phyloP scores from a whole-genome alignment of 1,140 invertebrate species.

The Asobara japonica region DNA sequence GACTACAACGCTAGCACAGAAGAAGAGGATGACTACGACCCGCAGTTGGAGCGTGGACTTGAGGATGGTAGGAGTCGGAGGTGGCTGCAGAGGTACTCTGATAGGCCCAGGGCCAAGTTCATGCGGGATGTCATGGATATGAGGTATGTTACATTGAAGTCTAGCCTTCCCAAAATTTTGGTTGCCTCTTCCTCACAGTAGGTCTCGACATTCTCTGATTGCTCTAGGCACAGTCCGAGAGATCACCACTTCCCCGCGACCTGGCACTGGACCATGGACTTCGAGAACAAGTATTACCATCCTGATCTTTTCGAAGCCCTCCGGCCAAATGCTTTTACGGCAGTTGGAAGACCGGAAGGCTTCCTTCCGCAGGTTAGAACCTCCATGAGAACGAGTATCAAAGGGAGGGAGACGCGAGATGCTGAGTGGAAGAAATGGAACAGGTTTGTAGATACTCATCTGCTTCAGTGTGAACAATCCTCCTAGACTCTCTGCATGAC shows the following conservation, averaged over 20 bases:
- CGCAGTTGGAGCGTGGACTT: neutral
- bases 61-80: neutral
- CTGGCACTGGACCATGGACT: conserved; percentile 58
- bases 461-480: too few relatives aligned
- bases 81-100: neutral
- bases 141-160: conserved; percentile 1
- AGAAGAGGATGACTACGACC: conserved; percentile 8
- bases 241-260: conserved; percentile 38
- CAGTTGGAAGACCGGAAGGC: conserved; percentile 43
- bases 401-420: neutral
- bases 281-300: conserved; percentile 58
- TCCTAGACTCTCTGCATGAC: too few relatives aligned
- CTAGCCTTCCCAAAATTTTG: too few relatives aligned
- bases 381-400: conserved; percentile 53
- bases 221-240: too few relatives aligned
- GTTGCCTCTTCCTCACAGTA: too few relatives aligned
- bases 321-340: conserved; percentile 47
- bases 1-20: conserved; percentile 40
- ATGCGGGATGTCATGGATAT: neutral
- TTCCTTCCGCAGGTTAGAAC: conserved; percentile 58
- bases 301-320: conserved; percentile 53
- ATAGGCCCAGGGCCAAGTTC: neutral
- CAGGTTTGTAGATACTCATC: too few relatives aligned
- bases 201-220: too few relatives aligned
- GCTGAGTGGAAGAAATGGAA: conserved; percentile 31